Conservation (phyloP, 2,888 invertebrate species). For the Mellilla xanthometata region DNA sequence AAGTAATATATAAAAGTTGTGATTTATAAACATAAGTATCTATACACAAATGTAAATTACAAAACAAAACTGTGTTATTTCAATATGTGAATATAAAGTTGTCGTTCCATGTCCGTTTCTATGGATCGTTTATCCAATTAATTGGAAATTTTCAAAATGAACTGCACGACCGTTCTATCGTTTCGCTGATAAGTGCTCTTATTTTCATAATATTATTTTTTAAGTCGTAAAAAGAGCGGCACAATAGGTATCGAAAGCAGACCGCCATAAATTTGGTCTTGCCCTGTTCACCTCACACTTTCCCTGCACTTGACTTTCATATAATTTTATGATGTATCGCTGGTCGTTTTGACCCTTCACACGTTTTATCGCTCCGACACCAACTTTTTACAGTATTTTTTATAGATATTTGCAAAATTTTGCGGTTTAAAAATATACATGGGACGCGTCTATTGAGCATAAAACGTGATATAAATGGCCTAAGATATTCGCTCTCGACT, state of each 20-base stretch:
- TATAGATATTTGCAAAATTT: conserved; percentile 50
- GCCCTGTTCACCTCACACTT: conserved; percentile 73
- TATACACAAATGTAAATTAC: too few species aligned
- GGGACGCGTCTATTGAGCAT: conserved; percentile 49
- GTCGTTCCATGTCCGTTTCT: too few species aligned
- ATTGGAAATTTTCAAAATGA: too few species aligned
- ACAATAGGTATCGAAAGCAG: conserved; percentile 79
- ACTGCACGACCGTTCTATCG: neutral
- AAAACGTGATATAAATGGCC: conserved; percentile 41
- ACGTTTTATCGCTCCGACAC: conserved; percentile 70
- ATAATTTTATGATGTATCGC: conserved; percentile 81
- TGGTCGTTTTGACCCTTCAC: conserved; percentile 76
- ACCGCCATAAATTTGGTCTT: conserved; percentile 72
- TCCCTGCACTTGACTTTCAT: conserved; percentile 80
- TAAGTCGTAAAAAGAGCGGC: conserved; percentile 64
- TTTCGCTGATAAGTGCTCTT: conserved; percentile 48
- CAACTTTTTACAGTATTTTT: conserved; percentile 42
- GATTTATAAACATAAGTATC: too few species aligned
- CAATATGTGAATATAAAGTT: too few species aligned
- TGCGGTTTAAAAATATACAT: conserved; percentile 58
- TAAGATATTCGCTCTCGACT: conserved; percentile 14
- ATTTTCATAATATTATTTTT: conserved; percentile 67
- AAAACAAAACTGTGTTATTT: too few species aligned
- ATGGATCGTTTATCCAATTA: too few species aligned
- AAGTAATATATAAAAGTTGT: too few species aligned